Conservation (phyloP, 1,140 invertebrate species). For the Cherax quadricarinatus region DNA sequence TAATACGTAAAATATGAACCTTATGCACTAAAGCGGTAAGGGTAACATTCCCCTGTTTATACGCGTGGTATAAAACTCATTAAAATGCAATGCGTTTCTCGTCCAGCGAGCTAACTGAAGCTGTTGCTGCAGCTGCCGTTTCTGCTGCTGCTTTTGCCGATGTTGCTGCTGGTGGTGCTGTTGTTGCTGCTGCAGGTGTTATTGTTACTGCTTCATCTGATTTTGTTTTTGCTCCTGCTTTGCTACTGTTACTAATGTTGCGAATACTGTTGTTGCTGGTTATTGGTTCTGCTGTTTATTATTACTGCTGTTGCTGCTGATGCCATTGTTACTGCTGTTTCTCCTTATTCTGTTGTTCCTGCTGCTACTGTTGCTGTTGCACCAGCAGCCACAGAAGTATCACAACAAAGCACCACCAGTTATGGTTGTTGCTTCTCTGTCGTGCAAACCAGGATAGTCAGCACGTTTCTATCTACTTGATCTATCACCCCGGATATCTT, state of each 20-base stretch:
- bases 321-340: not conserved
- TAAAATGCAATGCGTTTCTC: slow-evolving; percentile 48
- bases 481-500: not conserved
- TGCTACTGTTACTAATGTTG: not conserved
- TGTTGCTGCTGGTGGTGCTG: not conserved
- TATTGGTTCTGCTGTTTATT: not conserved
- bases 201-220: not conserved
- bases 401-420: not conserved
- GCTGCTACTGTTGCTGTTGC: slow-evolving; percentile 7
- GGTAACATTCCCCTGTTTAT: slow-evolving; percentile 63
- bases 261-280: not conserved
- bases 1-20: slow-evolving; percentile 61
- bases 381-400: not conserved
- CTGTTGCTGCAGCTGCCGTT: slow-evolving; percentile 7
- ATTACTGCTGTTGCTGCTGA: slow-evolving; percentile 11
- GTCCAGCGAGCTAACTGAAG: not conserved
- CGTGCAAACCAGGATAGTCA: no score
- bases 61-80: slow-evolving; percentile 63
- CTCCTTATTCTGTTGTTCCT: not conserved
- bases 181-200: not conserved
- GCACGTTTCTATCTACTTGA: not conserved
- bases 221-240: not conserved
- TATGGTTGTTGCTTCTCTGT: not conserved
- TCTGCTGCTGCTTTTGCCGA: not conserved
- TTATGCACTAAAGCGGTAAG: slow-evolving; percentile 66